phyloP scores from a whole-genome alignment of 2,888 invertebrate genomes.

The Lingula anatina region DNA sequence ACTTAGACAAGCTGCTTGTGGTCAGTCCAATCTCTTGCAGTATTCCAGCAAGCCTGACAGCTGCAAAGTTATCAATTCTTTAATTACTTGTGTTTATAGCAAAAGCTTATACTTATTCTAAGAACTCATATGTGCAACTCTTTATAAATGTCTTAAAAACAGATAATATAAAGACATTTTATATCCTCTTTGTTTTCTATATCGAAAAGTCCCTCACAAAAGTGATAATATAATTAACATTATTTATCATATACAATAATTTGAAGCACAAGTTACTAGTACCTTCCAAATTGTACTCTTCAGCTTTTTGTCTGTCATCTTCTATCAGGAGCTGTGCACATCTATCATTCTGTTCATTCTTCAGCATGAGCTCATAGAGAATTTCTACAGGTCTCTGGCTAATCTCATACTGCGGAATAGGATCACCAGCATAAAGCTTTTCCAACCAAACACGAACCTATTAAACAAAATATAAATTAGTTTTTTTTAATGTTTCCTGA shows the following conservation, averaged over 20 bases:
- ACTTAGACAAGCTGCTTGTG: constrained; percentile 25
- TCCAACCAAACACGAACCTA: constrained; percentile 35
- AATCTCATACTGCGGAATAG: constrained; percentile 30
- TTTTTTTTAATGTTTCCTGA: too few species aligned
- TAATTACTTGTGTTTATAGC: too few species aligned
- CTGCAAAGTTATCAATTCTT: too few species aligned
- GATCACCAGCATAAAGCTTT: constrained; percentile 24
- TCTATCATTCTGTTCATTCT: constrained; percentile 20
- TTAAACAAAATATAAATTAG: too few species aligned
- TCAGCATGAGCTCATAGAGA: constrained; percentile 24
- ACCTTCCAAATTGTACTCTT: constrained; percentile 34
- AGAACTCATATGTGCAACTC: too few species aligned
- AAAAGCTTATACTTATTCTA: too few species aligned
- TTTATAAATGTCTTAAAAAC: too few species aligned
- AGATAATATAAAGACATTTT: too few species aligned
- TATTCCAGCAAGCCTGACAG: constrained; percentile 17
- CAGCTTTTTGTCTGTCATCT: constrained; percentile 28
- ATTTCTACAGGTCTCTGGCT: constrained; percentile 22
- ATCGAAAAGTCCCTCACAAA: neutral
- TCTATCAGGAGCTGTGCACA: constrained; percentile 23
- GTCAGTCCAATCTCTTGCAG: constrained; percentile 20
- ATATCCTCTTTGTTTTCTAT: too few species aligned
- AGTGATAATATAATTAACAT: neutral
- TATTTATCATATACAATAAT: neutral
- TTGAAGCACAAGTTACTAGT: neutral